phyloP scores from a whole-genome alignment of 1,140 invertebrate genomes.

The Drosophila lacertosa region DNA sequence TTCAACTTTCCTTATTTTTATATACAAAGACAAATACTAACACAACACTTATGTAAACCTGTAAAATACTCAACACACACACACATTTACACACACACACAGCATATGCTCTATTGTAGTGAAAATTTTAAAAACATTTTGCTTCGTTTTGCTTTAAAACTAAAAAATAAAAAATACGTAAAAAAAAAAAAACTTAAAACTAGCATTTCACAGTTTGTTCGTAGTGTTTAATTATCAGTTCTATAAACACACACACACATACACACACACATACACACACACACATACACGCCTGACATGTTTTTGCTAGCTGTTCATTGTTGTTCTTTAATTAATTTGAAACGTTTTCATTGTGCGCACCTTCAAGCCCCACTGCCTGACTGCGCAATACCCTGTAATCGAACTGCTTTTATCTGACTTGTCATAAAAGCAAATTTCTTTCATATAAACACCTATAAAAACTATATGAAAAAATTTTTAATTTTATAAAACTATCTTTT shows the following conservation, averaged over 20 bases:
- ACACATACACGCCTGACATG: conserved; percentile 39
- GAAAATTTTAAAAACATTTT: conserved; percentile 23
- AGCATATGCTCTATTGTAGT: conserved; percentile 31
- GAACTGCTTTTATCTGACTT: too few species aligned
- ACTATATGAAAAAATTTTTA: too few species aligned
- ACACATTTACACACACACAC: conserved; percentile 7
- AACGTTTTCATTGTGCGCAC: conserved; percentile 57
- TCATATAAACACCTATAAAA: too few species aligned
- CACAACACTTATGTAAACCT: neutral
- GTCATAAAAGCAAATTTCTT: too few species aligned
- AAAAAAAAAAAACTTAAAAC: conserved; percentile 14
- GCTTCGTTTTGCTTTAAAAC: conserved; percentile 45
- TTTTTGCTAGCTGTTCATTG: conserved; percentile 65
- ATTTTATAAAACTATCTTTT: too few species aligned
- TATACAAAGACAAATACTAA: neutral
- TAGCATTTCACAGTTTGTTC: conserved; percentile 36
- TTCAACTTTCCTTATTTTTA: too few species aligned
- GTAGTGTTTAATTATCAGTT: conserved; percentile 23
- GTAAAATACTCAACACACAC: conserved; percentile 13
- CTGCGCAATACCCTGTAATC: too few species aligned
- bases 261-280: conserved; percentile 7
- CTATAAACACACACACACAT: conserved; percentile 13
- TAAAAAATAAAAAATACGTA: too few species aligned
- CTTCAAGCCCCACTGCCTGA: neutral
- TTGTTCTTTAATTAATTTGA: conserved; percentile 74